Evolutionary conservation across 2,888 invertebrate genomes (phyloP).

Genomic region (Netelia melanura): DNA sequence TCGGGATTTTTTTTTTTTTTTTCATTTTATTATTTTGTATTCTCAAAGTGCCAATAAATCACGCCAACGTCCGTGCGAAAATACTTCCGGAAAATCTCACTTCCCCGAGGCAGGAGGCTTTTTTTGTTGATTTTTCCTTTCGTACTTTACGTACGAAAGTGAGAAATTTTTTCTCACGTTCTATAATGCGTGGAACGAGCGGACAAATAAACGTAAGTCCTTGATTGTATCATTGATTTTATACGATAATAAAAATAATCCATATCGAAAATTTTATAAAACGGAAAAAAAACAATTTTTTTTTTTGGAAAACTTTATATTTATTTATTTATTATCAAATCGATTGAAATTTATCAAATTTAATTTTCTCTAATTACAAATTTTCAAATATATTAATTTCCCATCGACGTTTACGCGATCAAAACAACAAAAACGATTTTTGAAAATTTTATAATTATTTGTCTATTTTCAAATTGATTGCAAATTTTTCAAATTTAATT

Average conservation of each 20-base stretch:
- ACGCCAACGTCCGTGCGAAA: neutral
- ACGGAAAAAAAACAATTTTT: too few species aligned
- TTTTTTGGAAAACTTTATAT: too few species aligned
- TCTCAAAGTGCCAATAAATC: constrained; percentile 29
- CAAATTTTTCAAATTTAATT: neutral
- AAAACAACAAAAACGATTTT: too few species aligned
- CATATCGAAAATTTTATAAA: neutral
- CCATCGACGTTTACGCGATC: neutral
- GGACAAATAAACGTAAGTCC: constrained; percentile 61
- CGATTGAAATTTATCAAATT: neutral
- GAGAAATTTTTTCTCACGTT: constrained; percentile 18
- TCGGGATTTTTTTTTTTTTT: constrained; percentile 8
- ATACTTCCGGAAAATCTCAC: neutral
- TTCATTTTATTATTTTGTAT: constrained; percentile 5
- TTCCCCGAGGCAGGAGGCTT: too few species aligned
- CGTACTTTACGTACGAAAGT: neutral
- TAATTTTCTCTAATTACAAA: neutral
- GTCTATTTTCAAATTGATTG: neutral
- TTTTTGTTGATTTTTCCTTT: neutral
- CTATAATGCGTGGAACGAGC: constrained; percentile 53
- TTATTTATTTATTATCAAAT: too few species aligned
- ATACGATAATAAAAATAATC: neutral
- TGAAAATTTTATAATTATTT: too few species aligned
- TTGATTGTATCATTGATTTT: neutral
- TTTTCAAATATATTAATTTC: neutral